Conservation (phyloP, 1,140 invertebrate species). For the Cryptotermes secundus region DNA sequence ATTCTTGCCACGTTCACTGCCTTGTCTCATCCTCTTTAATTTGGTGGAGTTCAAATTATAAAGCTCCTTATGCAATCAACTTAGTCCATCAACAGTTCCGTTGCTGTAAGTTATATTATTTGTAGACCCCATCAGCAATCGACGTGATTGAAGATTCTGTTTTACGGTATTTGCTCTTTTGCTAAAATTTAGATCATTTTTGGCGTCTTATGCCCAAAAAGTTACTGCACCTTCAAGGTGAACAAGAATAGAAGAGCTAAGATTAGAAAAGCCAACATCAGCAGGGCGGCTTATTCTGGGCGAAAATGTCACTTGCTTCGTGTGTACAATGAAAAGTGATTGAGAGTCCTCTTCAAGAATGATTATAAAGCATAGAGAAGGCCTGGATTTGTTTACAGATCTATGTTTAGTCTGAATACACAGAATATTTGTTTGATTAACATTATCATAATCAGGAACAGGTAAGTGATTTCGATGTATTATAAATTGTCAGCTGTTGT, state of each 20-base stretch:
- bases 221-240: not conserved
- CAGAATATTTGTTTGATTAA: not conserved
- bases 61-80: too few species aligned
- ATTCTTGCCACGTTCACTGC: too few species aligned
- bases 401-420: not conserved
- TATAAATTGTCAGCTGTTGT: not conserved
- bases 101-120: too few species aligned
- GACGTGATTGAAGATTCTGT: too few species aligned
- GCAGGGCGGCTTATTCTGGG: not conserved
- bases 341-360: not conserved
- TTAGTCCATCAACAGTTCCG: too few species aligned
- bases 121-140: too few species aligned
- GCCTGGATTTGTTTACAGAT: not conserved
- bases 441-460: not conserved
- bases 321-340: not conserved
- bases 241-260: slow-evolving; percentile 13
- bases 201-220: not conserved
- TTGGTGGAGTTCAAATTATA: too few species aligned
- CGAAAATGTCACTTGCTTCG: not conserved
- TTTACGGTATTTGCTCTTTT: too few species aligned
- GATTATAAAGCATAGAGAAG: not conserved
- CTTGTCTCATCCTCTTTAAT: too few species aligned
- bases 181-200: not conserved
- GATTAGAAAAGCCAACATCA: not conserved
- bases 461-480: not conserved